A percentile compares a stretch with the other conserved stretches of the same genome.
Evolutionary conservation across 2,113 vertebrate species (phyloP).

Genomic region (Eidolon helvum): DNA sequence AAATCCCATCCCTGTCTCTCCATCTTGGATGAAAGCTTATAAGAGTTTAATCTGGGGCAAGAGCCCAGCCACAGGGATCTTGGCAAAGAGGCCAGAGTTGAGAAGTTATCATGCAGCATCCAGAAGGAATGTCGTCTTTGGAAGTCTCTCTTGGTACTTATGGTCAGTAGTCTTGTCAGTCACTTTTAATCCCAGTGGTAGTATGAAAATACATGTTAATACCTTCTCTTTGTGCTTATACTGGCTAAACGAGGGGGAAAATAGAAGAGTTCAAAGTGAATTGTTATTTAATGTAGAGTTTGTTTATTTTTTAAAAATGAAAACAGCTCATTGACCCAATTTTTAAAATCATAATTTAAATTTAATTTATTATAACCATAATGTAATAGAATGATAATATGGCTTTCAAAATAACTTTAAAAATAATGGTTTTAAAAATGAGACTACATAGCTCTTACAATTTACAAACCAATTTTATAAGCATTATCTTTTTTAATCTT

Average conservation of each 20-base stretch:
- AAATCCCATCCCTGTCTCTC: background rate
- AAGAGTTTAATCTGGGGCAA: background rate
- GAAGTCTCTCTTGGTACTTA: background rate
- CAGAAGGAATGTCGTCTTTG: background rate
- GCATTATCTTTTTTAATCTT: background rate
- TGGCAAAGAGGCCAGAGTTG: background rate
- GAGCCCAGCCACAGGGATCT: background rate
- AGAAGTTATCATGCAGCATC: background rate
- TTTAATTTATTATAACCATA: background rate
- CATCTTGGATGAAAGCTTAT: background rate
- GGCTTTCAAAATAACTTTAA: constrained; percentile 20
- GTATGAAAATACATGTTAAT: background rate
- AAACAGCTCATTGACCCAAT: background rate
- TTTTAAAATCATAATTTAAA: background rate
- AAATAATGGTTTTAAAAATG: constrained; percentile 14
- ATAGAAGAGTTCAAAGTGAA: background rate
- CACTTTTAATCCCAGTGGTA: background rate
- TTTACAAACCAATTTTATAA: background rate
- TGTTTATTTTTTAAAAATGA: background rate
- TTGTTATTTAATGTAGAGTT: background rate
- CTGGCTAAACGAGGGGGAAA: background rate
- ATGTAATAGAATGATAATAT: background rate
- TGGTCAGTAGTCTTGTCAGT: background rate
- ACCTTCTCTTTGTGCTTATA: background rate
- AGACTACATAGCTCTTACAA: background rate